These are phyloP conservation scores for Drosophila borborema DNA, from an alignment of 2,888 invertebrate genomes.

Conservation along the genomic window DNA sequence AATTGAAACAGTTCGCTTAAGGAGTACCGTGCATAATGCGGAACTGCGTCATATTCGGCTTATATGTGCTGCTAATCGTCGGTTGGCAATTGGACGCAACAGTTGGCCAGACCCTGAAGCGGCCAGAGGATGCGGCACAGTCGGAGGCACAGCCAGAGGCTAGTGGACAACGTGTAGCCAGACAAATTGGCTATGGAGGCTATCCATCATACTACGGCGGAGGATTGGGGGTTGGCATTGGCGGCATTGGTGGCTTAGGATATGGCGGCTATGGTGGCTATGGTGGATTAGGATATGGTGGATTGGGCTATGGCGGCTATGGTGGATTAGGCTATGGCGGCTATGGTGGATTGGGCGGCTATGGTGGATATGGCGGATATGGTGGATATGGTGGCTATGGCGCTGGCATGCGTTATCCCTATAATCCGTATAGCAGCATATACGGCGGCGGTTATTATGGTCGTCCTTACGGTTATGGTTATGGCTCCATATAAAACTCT, in stretches of 20 bases:
- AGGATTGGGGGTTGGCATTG: conserved; percentile 23
- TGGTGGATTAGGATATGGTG: conserved; percentile 26
- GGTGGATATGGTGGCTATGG: conserved; percentile 41
- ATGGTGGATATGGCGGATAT: conserved; percentile 24
- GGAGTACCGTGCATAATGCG: conserved; percentile 62
- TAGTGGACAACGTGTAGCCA: conserved; percentile 39
- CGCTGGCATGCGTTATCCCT: conserved; percentile 35
- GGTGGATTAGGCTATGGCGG: conserved; percentile 22
- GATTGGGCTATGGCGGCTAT: conserved; percentile 7
- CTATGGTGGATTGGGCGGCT: background rate
- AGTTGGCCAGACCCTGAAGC: conserved; percentile 62
- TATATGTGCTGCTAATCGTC: conserved; percentile 74
- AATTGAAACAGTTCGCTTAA: conserved; percentile 52
- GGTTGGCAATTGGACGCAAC: conserved; percentile 60
- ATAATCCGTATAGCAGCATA: conserved; percentile 48
- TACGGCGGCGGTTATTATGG: conserved; percentile 39
- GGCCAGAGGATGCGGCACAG: conserved; percentile 30
- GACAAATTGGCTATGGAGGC: conserved; percentile 55
- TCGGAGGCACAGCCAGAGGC: conserved; percentile 12
- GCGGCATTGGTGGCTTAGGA: background rate
- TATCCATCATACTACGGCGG: conserved; percentile 23
- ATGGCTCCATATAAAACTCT: conserved; percentile 8
- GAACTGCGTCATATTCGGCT: conserved; percentile 68
- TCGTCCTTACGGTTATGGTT: conserved; percentile 62
- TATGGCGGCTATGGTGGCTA: conserved; percentile 16